These are phyloP conservation scores for Coremacera marginata DNA, from an alignment of 2,888 invertebrate species.

Conservation along the genomic window DNA sequence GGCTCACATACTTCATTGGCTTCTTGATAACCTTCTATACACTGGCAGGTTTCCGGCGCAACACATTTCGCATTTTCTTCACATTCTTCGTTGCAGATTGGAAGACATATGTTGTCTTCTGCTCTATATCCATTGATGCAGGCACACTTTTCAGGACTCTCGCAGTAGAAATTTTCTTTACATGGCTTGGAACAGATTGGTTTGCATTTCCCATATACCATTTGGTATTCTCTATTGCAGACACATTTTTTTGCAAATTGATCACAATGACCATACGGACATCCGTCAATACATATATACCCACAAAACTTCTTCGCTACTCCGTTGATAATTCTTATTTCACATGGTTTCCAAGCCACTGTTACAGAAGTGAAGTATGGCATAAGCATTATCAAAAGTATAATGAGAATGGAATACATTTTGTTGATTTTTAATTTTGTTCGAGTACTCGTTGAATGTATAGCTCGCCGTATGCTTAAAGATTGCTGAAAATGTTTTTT, in stretches of 20 bases:
- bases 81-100: background rate
- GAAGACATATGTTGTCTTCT: background rate
- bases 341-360: background rate
- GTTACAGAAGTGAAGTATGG: too few species aligned
- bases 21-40: conserved; percentile 2
- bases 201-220: background rate
- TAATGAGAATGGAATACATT: too few species aligned
- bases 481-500: too few species aligned
- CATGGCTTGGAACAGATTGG: background rate
- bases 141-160: conserved; percentile 4
- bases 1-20: background rate
- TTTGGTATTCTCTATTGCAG: conserved; percentile 1
- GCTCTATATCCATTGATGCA: conserved; percentile 2
- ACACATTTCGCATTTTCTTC: background rate
- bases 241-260: background rate
- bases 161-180: background rate
- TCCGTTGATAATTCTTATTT: conserved; percentile 8
- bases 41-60: conserved; percentile 6
- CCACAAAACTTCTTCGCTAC: background rate
- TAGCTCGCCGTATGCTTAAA: too few species aligned
- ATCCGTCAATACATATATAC: conserved; percentile 6
- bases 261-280: conserved; percentile 10
- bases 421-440: too few species aligned
- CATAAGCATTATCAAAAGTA: too few species aligned
- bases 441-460: too few species aligned